Conservation (phyloP, 2,797 vertebrate species). For the Sardinella longiceps region DNA sequence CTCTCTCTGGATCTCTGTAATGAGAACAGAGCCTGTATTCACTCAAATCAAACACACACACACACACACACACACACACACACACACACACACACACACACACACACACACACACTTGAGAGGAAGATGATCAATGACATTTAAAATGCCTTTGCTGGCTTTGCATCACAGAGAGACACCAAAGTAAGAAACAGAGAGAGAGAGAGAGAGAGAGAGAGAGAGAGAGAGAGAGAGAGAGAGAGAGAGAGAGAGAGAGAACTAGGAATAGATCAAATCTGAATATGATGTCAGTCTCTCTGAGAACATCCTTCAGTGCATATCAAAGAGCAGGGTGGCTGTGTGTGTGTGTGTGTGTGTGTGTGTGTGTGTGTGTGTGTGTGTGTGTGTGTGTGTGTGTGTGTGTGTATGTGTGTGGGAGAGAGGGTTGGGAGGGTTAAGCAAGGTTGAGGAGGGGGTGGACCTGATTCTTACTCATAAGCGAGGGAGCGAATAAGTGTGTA, state of each 20-base stretch:
- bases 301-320: neutral
- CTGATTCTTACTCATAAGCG: neutral
- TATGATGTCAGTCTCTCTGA: neutral
- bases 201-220: neutral
- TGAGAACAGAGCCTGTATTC: conserved; percentile 23
- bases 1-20: conserved; percentile 26
- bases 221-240: neutral
- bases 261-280: neutral
- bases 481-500: neutral
- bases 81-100: neutral
- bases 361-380: neutral
- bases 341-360: conserved; percentile 16
- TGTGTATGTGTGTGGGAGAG: neutral
- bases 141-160: neutral
- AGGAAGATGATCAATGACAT: conserved; percentile 32
- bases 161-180: neutral
- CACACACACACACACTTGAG: neutral
- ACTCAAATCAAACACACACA: neutral
- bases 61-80: neutral
- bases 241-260: neutral
- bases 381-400: conserved; percentile 17
- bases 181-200: neutral
- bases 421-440: neutral
- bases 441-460: conserved; percentile 15
- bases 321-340: neutral